These are phyloP conservation scores for Netelia fuscicornis DNA, from an alignment of 2,888 invertebrate species.

Conservation along the genomic window DNA sequence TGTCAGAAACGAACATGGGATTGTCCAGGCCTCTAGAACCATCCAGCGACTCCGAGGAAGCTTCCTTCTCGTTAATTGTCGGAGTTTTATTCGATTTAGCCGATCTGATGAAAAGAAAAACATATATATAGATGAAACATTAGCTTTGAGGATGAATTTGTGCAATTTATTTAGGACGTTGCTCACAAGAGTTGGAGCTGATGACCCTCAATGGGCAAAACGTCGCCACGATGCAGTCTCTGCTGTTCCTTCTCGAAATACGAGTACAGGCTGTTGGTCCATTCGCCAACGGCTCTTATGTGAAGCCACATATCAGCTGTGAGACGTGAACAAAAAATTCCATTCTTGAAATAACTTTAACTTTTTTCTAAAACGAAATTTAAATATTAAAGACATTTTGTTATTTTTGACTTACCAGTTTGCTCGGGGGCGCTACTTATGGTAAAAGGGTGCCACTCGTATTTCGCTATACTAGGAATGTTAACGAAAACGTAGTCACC, in stretches of 20 bases:
- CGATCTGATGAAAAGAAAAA: constrained; percentile 27
- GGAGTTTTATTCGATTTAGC: constrained; percentile 56
- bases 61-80: constrained; percentile 69
- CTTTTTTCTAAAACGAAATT: background rate
- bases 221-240: constrained; percentile 89
- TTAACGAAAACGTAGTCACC: constrained; percentile 98
- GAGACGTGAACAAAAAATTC: constrained; percentile 47
- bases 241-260: constrained; percentile 95
- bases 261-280: constrained; percentile 95
- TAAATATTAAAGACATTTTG: background rate
- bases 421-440: constrained; percentile 98
- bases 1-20: constrained; percentile 77
- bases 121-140: constrained; percentile 6
- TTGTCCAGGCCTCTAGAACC: constrained; percentile 78
- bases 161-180: constrained; percentile 78
- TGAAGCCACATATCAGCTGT: constrained; percentile 96
- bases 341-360: background rate
- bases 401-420: constrained; percentile 87
- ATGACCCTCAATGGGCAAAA: constrained; percentile 84
- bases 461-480: constrained; percentile 95
- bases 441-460: constrained; percentile 99
- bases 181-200: constrained; percentile 69
- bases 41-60: constrained; percentile 80
- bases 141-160: background rate
- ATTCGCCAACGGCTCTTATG: constrained; percentile 96